A percentile compares a stretch with the other conserved stretches of the same genome.
Evolutionary conservation across 2,888 invertebrate genomes (phyloP).

Genomic region (Apodemia mormo): DNA sequence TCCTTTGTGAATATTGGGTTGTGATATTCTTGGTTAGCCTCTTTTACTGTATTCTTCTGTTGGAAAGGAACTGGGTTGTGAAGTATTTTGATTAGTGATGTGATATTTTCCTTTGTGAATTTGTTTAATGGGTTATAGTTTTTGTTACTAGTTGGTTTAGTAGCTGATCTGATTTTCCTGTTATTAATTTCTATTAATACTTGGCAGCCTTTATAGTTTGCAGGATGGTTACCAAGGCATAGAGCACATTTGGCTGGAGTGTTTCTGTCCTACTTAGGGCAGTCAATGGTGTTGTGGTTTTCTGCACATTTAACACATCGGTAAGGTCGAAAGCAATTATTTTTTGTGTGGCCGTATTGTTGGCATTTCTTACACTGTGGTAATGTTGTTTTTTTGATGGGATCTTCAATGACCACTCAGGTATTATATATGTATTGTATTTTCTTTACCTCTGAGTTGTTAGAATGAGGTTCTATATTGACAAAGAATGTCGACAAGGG

Average conservation of each 20-base stretch:
- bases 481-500: too few species aligned
- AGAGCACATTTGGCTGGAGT: slow-evolving; percentile 34
- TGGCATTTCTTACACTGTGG: slow-evolving; percentile 39
- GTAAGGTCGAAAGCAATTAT: slow-evolving; percentile 38
- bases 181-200: neutral
- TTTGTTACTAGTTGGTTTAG: neutral
- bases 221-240: slow-evolving; percentile 30
- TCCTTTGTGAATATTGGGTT: neutral
- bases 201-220: slow-evolving; percentile 28
- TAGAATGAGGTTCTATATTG: too few species aligned
- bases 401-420: too few species aligned
- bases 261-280: slow-evolving; percentile 32
- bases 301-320: slow-evolving; percentile 38
- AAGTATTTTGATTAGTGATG: neutral
- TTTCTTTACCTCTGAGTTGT: too few species aligned
- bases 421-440: too few species aligned
- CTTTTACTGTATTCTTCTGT: neutral
- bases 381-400: neutral
- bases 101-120: neutral
- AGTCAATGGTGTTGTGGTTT: slow-evolving; percentile 35
- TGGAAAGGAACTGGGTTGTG: neutral
- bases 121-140: neutral
- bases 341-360: slow-evolving; percentile 39
- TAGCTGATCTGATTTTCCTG: neutral
- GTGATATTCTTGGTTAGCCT: neutral